Base-by-base conservation (phyloP, 1,140 invertebrate species). In the Leptoteleia sp. region DNA sequence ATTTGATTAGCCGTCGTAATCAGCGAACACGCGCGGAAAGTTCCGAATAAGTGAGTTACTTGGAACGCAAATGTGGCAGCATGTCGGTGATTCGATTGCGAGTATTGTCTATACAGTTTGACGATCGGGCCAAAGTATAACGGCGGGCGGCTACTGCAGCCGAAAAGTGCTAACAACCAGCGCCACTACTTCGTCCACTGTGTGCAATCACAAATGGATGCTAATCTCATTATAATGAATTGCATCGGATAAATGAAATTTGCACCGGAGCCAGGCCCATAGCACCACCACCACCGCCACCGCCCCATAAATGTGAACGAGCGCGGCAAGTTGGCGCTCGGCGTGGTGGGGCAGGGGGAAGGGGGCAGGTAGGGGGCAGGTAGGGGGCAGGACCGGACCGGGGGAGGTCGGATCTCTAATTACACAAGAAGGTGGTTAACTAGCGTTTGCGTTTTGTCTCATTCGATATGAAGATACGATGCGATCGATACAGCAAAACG, bases 401-500 rank as follows among this genome's bases (percentile, higher is more conserved):
- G 19, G 19, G 5, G 19, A 22, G 19, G 19, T 5, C 22, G 35
- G 22, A 16, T 67, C 62, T 54, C 48, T 67, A 67, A 67, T 67
- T 67, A 55, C 42, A 45, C 62, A 67, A 67, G 62, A 45, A 62
- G 33, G 40, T 37, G 38, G 48, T 54, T 54, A 67, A 67, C 50
- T 68, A 57, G 40, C 33, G 42, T 37, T 47, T 43, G 48, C 65
- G 25, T 70, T 70, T 70, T 70, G 65, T 70, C 65, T 70, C 43
- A 70, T 70, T 70, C 65, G 65, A 70, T 70, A 70, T 70, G 65
- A 70, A 70, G 65, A 70, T 70, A 70, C 50, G 64, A 55, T 15
- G 19, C 64, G 64, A 55, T 68, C 64, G 64, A 68, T 68, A 57
- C 42, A 68, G 64, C 50, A 19, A 38, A 55, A 68, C 64, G 64